phyloP scores from a whole-genome alignment of 1,140 invertebrate genomes.

The Spodoptera litura region DNA sequence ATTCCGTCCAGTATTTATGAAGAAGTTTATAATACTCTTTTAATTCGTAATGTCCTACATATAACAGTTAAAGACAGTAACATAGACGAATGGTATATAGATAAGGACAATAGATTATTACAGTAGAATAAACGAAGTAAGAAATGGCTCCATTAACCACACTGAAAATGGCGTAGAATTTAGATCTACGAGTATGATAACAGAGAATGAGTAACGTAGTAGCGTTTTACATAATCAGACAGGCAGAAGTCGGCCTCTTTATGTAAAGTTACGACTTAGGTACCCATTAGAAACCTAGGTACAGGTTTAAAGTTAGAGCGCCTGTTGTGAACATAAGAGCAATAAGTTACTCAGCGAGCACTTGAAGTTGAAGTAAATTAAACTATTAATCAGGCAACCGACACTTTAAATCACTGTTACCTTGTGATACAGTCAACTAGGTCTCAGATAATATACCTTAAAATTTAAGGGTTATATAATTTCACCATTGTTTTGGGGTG shows the following conservation, averaged over 20 bases:
- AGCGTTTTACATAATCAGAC: not conserved
- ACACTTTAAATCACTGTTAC: not conserved
- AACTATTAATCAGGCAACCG: slow-evolving; percentile 10
- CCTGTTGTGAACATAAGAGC: slow-evolving; percentile 9
- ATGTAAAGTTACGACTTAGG: not conserved
- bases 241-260: not conserved
- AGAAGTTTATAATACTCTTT: too few species aligned
- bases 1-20: too few species aligned
- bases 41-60: too few species aligned
- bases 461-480: too few species aligned
- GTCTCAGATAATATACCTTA: too few species aligned
- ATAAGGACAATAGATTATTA: not conserved
- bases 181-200: slow-evolving; percentile 11
- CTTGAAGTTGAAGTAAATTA: not conserved
- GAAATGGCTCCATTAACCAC: slow-evolving; percentile 7
- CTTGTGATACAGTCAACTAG: too few species aligned
- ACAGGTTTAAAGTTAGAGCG: slow-evolving; percentile 4
- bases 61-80: too few species aligned
- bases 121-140: not conserved
- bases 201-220: slow-evolving; percentile 6
- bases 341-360: slow-evolving; percentile 18
- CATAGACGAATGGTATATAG: too few species aligned
- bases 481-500: too few species aligned
- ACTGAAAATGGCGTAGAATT: slow-evolving; percentile 2
- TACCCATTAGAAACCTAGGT: too few species aligned